Evolutionary conservation across 2,797 vertebrate genomes (phyloP), one percentile per base, ranked within the genome.

Genomic region (Hapalemur alaotrensis): DNA sequence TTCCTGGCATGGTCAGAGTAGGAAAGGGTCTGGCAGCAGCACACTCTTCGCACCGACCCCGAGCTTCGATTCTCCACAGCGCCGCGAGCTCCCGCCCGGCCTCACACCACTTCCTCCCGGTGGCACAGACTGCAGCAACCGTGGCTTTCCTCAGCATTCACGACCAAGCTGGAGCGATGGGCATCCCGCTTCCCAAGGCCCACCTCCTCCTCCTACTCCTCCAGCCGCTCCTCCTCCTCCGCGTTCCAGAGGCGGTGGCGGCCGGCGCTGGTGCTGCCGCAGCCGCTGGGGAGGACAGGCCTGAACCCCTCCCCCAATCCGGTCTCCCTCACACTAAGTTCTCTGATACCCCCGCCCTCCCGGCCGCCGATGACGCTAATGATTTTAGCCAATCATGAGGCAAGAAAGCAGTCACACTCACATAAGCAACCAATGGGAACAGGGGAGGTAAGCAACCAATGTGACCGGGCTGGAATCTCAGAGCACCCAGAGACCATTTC

Each of bases 1-100:
- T 98, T 94, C 98, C 98, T 90, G 99, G 99, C 99, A 99, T 99
- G 94, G 95, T 98, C 81, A 63, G 81, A 85, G 93, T 75, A 54
- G 81, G 96, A 93, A 84, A 98, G 69, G 80, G 83, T 92, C 97
- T 65, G 84, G 52, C 20, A 81, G 80, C 46, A 70, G 69, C 81
- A 73, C 54, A 91, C 57, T 93, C 96, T 95, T 96, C 96, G 78
- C 97, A 95, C 92, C 43, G 78, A 92, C 81, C 85, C 94, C 94
- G 95, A 30, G 82, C 81, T 95, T n/a, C 73, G 89, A 72, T 61
- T 72, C 96, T 85, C 88, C 95, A 59, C 91, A 57, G 90, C 72
- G 85, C 88, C 52, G 73, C 70, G 75, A 95, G 91, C 93, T 95
- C 96, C 78, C 85, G 87, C 59, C 91, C 89, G 94, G 94, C 96